A percentile compares a stretch with the other conserved stretches of the same genome.
These are phyloP conservation scores for Parazoanthus swiftii DNA, from an alignment of 92 coral and sea anemone genomes.

Conservation along the genomic window DNA sequence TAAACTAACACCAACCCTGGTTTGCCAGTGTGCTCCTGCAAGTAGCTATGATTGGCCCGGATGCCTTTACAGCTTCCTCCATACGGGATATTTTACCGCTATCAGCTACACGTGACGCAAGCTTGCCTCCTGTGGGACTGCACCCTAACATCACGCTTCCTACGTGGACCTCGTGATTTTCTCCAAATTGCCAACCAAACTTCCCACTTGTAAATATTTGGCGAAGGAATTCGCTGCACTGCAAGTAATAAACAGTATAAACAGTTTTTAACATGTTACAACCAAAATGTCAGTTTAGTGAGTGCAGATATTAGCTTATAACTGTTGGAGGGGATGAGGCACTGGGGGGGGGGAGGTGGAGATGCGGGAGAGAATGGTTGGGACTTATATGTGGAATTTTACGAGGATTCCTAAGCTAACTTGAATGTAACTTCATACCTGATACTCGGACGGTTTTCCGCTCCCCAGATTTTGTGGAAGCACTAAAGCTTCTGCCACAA, in stretches of 20 bases:
- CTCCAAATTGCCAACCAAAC: conserved; percentile 27
- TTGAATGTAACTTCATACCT: background rate
- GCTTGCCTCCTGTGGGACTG: background rate
- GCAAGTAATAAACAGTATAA: background rate
- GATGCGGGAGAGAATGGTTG: too few relatives aligned
- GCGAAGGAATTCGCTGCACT: conserved; percentile 38
- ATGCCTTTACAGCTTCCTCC: conserved; percentile 5
- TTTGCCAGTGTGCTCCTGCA: conserved; percentile 1
- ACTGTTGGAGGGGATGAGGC: too few relatives aligned
- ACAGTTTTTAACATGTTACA: too few relatives aligned
- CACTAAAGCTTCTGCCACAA: conserved; percentile 15
- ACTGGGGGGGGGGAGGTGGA: too few relatives aligned
- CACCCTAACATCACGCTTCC: conserved; percentile 19
- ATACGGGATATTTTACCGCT: background rate
- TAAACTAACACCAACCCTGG: conserved; percentile 1
- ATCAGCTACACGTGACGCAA: conserved; percentile 4
- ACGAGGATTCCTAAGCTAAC: too few relatives aligned
- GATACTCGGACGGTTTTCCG: conserved; percentile 10
- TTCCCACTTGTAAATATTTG: conserved; percentile 32
- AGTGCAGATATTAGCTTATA: too few relatives aligned
- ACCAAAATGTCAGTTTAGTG: too few relatives aligned
- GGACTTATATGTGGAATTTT: too few relatives aligned
- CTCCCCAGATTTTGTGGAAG: background rate
- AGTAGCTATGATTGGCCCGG: conserved; percentile 10
- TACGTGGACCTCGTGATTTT: conserved; percentile 2